Conservation (phyloP, 37 sponge, comb jelly and placozoan species). For the Halichondria panicea region DNA sequence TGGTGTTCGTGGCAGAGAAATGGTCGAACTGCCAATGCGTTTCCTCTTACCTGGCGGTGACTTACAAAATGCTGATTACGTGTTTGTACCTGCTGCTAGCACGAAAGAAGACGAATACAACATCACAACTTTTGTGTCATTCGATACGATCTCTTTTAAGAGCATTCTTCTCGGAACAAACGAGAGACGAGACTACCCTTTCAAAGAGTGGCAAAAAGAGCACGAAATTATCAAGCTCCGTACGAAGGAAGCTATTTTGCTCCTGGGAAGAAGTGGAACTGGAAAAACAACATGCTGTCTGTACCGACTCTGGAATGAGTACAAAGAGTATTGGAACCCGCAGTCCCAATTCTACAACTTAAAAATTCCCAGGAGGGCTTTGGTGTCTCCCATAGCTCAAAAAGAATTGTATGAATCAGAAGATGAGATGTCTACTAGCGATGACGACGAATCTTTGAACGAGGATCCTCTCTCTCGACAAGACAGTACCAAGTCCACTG, state of each 20-base stretch:
- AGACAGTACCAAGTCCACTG: background rate
- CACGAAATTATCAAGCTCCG: conserved; percentile 74
- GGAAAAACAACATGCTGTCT: conserved; percentile 90
- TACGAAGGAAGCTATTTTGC: conserved; percentile 43
- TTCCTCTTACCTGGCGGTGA: background rate
- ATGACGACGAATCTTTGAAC: background rate
- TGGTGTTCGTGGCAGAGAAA: conserved; percentile 13
- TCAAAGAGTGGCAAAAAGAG: conserved; percentile 83
- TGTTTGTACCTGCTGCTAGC: conserved; percentile 67
- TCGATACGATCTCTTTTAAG: conserved; percentile 42
- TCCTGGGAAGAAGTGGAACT: conserved; percentile 86
- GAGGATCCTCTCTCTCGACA: background rate
- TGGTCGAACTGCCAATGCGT: background rate
- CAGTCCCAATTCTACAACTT: background rate
- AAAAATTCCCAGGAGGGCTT: conserved; percentile 18
- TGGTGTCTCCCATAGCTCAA: background rate
- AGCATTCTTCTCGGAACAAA: conserved; percentile 41
- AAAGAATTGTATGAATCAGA: background rate
- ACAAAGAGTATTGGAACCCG: conserved; percentile 65
- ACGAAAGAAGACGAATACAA: conserved; percentile 64
- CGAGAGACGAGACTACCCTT: conserved; percentile 67
- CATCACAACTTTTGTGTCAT: conserved; percentile 77
- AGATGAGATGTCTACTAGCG: background rate
- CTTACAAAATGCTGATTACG: background rate
- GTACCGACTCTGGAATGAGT: conserved; percentile 80